Evolutionary conservation across 2,797 vertebrate genomes (phyloP).

Genomic region (Vipera latastei): DNA sequence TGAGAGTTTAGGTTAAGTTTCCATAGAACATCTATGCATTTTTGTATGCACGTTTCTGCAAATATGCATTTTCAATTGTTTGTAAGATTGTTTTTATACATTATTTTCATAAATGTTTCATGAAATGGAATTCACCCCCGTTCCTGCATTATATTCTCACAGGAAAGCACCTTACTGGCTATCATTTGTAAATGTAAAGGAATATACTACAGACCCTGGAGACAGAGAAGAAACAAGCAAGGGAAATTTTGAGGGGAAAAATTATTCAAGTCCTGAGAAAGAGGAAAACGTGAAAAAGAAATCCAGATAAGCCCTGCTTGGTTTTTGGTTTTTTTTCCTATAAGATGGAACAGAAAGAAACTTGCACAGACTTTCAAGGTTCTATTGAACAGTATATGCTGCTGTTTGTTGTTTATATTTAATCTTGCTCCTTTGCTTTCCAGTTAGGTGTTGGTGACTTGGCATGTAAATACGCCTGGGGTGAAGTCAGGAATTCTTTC

Average conservation of each 20-base stretch:
- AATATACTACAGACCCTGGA: not conserved
- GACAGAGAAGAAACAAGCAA: not conserved
- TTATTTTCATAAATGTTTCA: not conserved
- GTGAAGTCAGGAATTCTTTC: not conserved
- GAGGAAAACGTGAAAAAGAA: not conserved
- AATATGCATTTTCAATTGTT: not conserved
- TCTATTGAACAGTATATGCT: not conserved
- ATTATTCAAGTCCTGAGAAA: not conserved
- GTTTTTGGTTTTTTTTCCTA: not conserved
- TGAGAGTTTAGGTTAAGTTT: not conserved
- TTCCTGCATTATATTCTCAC: not conserved
- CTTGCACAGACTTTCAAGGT: not conserved
- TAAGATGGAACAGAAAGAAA: not conserved
- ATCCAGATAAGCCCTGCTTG: not conserved
- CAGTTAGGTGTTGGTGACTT: not conserved
- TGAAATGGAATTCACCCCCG: not conserved
- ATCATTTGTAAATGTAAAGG: not conserved
- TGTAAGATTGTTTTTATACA: not conserved
- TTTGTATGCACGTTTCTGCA: not conserved
- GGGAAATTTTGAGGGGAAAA: not conserved
- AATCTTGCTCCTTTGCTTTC: not conserved
- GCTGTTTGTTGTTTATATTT: not conserved
- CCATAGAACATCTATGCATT: not conserved
- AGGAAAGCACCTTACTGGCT: not conserved
- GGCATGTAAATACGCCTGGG: not conserved